Conservation (phyloP, 1,140 invertebrate genomes). For the Tetramorium parvispinum region DNA sequence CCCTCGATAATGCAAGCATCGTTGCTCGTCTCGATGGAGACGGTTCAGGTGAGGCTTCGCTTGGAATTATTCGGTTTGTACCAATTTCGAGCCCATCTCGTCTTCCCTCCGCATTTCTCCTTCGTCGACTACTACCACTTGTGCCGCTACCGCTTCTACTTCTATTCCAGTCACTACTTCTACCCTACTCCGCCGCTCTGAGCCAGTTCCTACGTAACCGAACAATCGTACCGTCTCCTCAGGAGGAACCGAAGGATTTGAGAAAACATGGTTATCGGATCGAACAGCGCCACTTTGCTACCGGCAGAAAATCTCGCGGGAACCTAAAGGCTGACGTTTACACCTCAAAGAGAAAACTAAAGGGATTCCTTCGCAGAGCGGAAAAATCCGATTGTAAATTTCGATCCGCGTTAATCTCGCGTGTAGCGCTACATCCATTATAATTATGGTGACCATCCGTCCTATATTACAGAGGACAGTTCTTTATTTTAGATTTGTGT, state of each 20-base stretch:
- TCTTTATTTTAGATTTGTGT: no score
- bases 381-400: constrained; percentile 29
- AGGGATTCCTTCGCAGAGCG: constrained; percentile 8
- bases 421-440: background rate
- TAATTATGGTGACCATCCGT: no score
- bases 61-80: constrained; percentile 75
- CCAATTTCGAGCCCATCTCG: constrained; percentile 75
- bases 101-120: constrained; percentile 35
- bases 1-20: constrained; percentile 74
- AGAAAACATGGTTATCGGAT: constrained; percentile 67
- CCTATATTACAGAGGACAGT: no score
- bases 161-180: constrained; percentile 12
- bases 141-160: constrained; percentile 16
- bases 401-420: background rate
- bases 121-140: constrained; percentile 42
- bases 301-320: constrained; percentile 39
- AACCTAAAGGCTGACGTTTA: constrained; percentile 44
- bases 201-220: constrained; percentile 51
- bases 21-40: constrained; percentile 60
- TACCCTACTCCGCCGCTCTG: background rate
- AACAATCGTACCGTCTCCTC: constrained; percentile 54
- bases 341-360: constrained; percentile 43
- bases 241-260: constrained; percentile 55
- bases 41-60: constrained; percentile 65
- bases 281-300: constrained; percentile 59